A percentile compares a stretch with the other conserved stretches of the same genome.
These are phyloP conservation scores for Tubulanus polymorphus DNA, from an alignment of 2,888 invertebrate genomes.

Conservation along the genomic window DNA sequence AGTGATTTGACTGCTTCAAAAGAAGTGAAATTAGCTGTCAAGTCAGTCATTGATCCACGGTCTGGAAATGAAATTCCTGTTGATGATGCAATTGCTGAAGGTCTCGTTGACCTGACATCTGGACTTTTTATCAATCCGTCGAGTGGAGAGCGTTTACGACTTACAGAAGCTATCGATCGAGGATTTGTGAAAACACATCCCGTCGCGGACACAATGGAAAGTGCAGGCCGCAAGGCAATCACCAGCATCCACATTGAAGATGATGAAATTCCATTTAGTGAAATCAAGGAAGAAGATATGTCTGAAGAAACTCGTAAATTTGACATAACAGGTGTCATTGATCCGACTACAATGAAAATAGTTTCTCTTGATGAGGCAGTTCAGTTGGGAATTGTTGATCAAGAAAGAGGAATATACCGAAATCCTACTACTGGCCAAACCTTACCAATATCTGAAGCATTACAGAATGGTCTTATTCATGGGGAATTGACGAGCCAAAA, in stretches of 20 bases:
- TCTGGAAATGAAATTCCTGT: slow-evolving; percentile 70
- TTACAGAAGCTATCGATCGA: slow-evolving; percentile 70
- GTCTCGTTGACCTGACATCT: slow-evolving; percentile 82
- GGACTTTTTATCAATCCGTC: slow-evolving; percentile 63
- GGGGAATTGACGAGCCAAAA: neutral
- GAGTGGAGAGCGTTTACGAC: slow-evolving; percentile 62
- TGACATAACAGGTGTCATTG: slow-evolving; percentile 59
- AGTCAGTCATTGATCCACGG: slow-evolving; percentile 66
- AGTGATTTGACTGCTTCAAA: slow-evolving; percentile 45
- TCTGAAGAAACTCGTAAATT: slow-evolving; percentile 39
- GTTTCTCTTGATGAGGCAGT: slow-evolving; percentile 89
- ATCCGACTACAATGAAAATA: slow-evolving; percentile 63
- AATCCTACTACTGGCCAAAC: slow-evolving; percentile 64
- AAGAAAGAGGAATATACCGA: slow-evolving; percentile 68
- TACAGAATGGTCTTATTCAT: slow-evolving; percentile 65
- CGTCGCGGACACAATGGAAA: slow-evolving; percentile 58
- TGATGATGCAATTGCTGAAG: slow-evolving; percentile 85
- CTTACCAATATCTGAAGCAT: slow-evolving; percentile 84
- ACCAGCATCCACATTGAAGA: slow-evolving; percentile 53
- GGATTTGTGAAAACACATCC: slow-evolving; percentile 68
- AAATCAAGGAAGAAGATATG: slow-evolving; percentile 56
- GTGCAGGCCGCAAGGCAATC: slow-evolving; percentile 61
- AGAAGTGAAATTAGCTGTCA: slow-evolving; percentile 42
- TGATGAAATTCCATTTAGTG: slow-evolving; percentile 57
- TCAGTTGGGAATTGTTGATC: slow-evolving; percentile 82